phyloP scores from a whole-genome alignment of 2,797 vertebrate genomes.

The Acanthurus lineatus region DNA sequence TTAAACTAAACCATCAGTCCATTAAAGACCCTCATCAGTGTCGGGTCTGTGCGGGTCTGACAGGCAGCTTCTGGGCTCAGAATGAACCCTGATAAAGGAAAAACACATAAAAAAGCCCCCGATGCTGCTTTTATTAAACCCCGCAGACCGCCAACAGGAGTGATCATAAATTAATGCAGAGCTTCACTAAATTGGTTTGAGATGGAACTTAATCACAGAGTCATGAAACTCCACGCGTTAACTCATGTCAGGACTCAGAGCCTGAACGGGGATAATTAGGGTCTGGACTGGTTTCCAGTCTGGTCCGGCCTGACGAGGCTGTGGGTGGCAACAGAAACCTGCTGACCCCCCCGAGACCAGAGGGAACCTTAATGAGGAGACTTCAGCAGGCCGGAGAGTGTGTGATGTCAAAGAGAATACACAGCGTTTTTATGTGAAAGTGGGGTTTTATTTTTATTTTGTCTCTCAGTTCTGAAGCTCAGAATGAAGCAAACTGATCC shows the following conservation, averaged over 20 bases:
- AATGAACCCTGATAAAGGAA: conserved; percentile 1
- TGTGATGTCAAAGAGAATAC: background rate
- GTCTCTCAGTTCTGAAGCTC: background rate
- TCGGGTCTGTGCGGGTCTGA: background rate
- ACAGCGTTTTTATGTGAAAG: background rate
- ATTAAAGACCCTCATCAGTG: background rate
- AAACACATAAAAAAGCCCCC: conserved; percentile 27
- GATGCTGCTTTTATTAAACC: background rate
- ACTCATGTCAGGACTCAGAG: conserved; percentile 30
- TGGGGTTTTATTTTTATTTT: too few relatives aligned
- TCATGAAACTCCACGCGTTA: conserved; percentile 11
- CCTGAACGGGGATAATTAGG: conserved; percentile 20
- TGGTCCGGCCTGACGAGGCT: background rate
- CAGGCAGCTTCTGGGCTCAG: conserved; percentile 36
- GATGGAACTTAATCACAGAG: conserved; percentile 32
- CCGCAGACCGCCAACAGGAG: conserved; percentile 12
- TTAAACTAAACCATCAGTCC: background rate
- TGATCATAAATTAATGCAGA: conserved; percentile 22
- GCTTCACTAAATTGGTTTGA: conserved; percentile 18
- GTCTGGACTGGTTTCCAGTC: background rate
- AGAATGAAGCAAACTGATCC: background rate
- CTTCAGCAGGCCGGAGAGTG: too few relatives aligned
- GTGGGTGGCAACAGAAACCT: conserved; percentile 28
- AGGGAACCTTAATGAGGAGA: background rate
- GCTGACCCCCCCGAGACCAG: conserved; percentile 6